Evolutionary conservation across 2,113 vertebrate species (phyloP), one percentile per base, ranked within the genome.

Genomic region (Urocynchramus pylzowi): DNA sequence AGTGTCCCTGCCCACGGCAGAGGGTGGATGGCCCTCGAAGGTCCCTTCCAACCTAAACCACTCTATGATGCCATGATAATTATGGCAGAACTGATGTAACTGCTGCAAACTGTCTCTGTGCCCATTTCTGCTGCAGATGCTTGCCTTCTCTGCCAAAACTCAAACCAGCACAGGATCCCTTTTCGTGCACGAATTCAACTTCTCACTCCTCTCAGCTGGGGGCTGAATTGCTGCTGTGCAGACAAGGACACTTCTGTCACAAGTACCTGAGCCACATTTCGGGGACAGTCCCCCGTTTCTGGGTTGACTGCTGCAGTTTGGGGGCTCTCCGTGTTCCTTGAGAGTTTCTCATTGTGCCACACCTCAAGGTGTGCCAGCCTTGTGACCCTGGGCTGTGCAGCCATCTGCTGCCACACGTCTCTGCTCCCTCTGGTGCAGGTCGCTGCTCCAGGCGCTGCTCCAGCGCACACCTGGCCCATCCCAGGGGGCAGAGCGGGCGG

Each of bases 391-490:
- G 0, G 54, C 56, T 67, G 64, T 49, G 56, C 9, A 56, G 37
- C 8, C 56, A n/a, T 4, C 54, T 69, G 57, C 63, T 39, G 17
- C 22, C 27, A 6, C 13, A 6, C 1, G 13, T 1, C 23, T 28
- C 50, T 50, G 57, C 31, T 52, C 35, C 15, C n/a, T 35, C 28
- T 57, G 59, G 49, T 23, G 65, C 56, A 67, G 47, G 26, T 21
- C 56, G 31, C 13, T 15, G 14, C 7, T 64, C 8, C 10, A 1
- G 3, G 52, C 6, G 6, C 27, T 69, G 30, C 47, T 63, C 33
- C 74, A 53, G 31, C 3, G 7, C 33, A 19, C 31, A 18, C 49
- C 26, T 3, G 3, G 15, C 7, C 0, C 0, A 30, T 19, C 18
- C 31, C 20, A 3, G 6, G 1, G 30, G 42, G 67, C 30, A 26